These are phyloP conservation scores for Drepana arcuata DNA, from an alignment of 1,140 invertebrate species.

Conservation along the genomic window DNA sequence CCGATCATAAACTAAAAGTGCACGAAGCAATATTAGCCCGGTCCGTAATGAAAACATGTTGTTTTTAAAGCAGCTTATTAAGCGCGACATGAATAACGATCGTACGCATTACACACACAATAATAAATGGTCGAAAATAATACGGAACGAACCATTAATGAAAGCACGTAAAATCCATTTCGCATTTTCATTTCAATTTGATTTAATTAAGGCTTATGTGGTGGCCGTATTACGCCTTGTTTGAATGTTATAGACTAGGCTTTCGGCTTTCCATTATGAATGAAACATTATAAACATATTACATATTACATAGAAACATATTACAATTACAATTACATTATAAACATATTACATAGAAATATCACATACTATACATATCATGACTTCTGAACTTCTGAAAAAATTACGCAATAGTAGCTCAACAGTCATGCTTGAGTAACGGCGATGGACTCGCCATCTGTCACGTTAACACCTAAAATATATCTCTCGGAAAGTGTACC, in stretches of 20 bases:
- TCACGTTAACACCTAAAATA: too few relatives aligned
- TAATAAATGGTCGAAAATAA: constrained; percentile 69
- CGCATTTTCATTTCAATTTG: constrained; percentile 69
- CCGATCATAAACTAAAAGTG: constrained; percentile 24
- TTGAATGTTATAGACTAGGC: constrained; percentile 12
- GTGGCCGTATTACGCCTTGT: constrained; percentile 15
- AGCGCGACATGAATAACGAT: constrained; percentile 56
- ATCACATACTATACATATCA: too few relatives aligned
- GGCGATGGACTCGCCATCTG: too few relatives aligned
- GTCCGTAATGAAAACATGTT: constrained; percentile 52
- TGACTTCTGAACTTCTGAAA: too few relatives aligned
- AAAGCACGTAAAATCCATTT: constrained; percentile 70
- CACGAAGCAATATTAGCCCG: constrained; percentile 33
- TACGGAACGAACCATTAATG: constrained; percentile 62
- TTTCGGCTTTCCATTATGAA: constrained; percentile 10
- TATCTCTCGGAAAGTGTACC: too few relatives aligned
- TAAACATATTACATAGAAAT: too few relatives aligned
- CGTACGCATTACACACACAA: constrained; percentile 56
- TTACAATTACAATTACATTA: too few relatives aligned
- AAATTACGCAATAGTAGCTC: too few relatives aligned
- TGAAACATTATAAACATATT: constrained; percentile 7
- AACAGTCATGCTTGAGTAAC: too few relatives aligned
- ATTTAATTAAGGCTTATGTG: constrained; percentile 68
- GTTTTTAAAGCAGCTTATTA: constrained; percentile 55
- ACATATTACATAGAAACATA: too few relatives aligned